Conservation (phyloP, 2,113 vertebrate species). For the Chloroceryle aenea region DNA sequence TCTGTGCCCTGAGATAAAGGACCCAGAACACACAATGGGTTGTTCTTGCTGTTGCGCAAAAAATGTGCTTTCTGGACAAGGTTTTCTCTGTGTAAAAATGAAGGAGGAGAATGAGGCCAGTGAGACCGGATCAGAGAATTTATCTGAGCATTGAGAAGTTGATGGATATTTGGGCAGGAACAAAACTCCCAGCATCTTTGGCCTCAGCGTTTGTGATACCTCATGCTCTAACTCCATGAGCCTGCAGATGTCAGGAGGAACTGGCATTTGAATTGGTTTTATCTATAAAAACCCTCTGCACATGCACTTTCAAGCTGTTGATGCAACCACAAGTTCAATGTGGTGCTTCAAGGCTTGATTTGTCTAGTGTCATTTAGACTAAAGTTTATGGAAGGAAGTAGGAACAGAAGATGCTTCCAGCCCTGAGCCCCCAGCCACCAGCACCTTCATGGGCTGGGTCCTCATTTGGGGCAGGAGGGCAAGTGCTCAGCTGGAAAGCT, state of each 20-base stretch:
- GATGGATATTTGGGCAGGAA: not conserved
- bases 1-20: not conserved
- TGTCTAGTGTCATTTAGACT: not conserved
- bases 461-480: not conserved
- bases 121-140: not conserved
- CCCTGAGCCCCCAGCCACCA: rapidly evolving
- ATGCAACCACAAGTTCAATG: not conserved
- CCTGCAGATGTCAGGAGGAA: not conserved
- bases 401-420: not conserved
- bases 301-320: not conserved
- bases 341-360: not conserved
- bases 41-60: not conserved
- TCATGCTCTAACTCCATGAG: not conserved
- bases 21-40: not conserved
- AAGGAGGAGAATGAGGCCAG: not conserved
- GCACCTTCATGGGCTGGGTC: not conserved
- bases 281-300: not conserved
- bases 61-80: not conserved
- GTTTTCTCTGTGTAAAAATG: not conserved
- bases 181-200: not conserved
- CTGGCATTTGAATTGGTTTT: not conserved
- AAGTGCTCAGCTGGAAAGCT: not conserved
- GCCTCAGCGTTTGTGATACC: not conserved
- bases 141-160: not conserved
- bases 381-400: not conserved